phyloP scores from a whole-genome alignment of 2,888 invertebrate species.

The Vandiemenella viatica region DNA sequence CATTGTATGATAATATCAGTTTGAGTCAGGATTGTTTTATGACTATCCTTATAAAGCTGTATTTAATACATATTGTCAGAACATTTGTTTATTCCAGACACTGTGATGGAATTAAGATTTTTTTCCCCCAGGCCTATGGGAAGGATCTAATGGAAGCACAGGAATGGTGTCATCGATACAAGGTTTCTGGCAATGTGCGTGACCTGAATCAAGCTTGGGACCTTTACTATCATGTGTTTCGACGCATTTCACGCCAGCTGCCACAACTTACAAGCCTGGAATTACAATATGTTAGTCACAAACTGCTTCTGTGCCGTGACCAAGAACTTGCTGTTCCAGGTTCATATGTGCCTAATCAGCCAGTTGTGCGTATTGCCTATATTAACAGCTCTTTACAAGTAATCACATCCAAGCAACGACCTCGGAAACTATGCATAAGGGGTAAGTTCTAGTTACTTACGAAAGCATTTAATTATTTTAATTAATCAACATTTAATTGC shows the following conservation, averaged over 20 bases:
- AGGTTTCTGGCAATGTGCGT: slow-evolving; percentile 67
- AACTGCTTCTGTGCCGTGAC: slow-evolving; percentile 74
- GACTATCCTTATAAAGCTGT: too few species aligned
- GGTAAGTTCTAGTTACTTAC: slow-evolving; percentile 28
- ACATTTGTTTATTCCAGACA: too few species aligned
- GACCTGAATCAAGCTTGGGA: slow-evolving; percentile 99
- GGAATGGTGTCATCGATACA: slow-evolving; percentile 79
- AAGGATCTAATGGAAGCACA: slow-evolving; percentile 86
- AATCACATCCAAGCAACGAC: slow-evolving; percentile 95
- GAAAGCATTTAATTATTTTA: background rate
- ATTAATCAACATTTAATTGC: background rate
- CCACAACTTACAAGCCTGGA: slow-evolving; percentile 81
- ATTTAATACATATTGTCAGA: too few species aligned
- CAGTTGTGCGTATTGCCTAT: slow-evolving; percentile 72
- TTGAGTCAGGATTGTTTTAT: too few species aligned
- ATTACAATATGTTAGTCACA: slow-evolving; percentile 90
- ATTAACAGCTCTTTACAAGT: slow-evolving; percentile 86
- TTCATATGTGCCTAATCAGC: slow-evolving; percentile 86
- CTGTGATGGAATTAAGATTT: background rate
- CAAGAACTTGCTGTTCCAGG: slow-evolving; percentile 95
- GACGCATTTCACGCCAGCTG: slow-evolving; percentile 87
- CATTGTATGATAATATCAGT: background rate
- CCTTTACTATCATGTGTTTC: slow-evolving; percentile 95
- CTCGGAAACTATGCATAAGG: slow-evolving; percentile 80
- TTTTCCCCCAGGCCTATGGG: slow-evolving; percentile 57